A percentile compares a stretch with the other conserved stretches of the same genome.
Conservation (phyloP, 1,140 invertebrate genomes). For the Halictus rubicundus region DNA sequence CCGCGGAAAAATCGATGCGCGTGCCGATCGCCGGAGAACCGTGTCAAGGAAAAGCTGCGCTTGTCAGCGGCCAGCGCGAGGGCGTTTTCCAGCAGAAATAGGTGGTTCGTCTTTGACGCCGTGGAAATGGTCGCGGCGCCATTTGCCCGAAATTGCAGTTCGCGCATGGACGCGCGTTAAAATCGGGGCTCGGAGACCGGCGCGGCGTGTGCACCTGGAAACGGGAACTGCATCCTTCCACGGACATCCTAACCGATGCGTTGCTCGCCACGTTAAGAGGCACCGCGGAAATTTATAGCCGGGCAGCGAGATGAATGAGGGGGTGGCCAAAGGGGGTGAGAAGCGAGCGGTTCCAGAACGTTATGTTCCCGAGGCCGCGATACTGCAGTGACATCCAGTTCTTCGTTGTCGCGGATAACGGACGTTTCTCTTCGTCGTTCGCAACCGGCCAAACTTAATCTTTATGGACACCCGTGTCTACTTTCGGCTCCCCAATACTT, state of each 20-base stretch:
- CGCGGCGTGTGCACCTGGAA: slow-evolving; percentile 3
- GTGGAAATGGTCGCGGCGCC: background rate
- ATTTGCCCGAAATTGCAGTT: slow-evolving; percentile 23
- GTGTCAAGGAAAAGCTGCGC: too few species aligned
- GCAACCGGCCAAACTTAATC: background rate
- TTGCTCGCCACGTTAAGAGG: slow-evolving; percentile 22
- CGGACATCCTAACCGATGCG: background rate
- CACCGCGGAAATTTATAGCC: slow-evolving; percentile 33
- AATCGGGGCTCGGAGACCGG: background rate
- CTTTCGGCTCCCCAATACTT: too few species aligned
- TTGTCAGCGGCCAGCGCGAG: too few species aligned
- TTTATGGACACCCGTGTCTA: background rate
- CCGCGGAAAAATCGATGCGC: too few species aligned
- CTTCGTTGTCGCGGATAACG: background rate
- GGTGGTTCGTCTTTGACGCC: background rate
- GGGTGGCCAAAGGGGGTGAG: background rate
- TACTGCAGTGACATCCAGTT: slow-evolving; percentile 7
- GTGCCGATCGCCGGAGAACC: too few species aligned
- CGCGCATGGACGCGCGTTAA: slow-evolving; percentile 28
- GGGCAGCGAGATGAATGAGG: slow-evolving; percentile 31
- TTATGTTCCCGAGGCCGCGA: background rate
- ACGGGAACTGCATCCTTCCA: slow-evolving; percentile 13
- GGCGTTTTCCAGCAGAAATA: background rate
- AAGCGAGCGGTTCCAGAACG: background rate
- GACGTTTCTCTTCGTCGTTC: background rate